Percentiles rank a stretch among this genome's conserved stretches.
Evolutionary conservation across 1,140 invertebrate species (phyloP).

Genomic region (Caenorhabditis brenneri): DNA sequence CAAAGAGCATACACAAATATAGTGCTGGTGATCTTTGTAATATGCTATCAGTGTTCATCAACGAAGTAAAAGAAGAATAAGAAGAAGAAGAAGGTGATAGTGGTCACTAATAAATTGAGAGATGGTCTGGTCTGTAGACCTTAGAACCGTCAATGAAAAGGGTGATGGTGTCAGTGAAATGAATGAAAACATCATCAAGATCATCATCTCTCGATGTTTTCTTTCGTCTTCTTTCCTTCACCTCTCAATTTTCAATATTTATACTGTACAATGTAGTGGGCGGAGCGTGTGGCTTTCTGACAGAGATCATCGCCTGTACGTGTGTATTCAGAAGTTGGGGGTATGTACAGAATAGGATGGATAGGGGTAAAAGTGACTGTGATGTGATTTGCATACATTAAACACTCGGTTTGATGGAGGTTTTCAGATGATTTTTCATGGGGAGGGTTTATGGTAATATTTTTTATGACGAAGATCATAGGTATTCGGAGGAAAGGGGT

Average conservation of each 20-base stretch:
- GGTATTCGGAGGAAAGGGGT: not conserved
- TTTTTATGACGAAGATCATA: slow-evolving; percentile 15
- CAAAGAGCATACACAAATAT: too few species aligned
- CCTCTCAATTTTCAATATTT: slow-evolving; percentile 8
- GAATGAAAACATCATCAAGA: slow-evolving; percentile 35
- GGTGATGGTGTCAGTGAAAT: slow-evolving; percentile 17
- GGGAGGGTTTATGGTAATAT: not conserved
- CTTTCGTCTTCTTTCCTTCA: not conserved
- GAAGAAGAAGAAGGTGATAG: not conserved
- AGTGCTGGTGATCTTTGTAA: slow-evolving; percentile 1
- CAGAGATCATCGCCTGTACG: slow-evolving; percentile 1
- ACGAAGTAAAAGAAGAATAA: too few species aligned
- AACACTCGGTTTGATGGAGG: not conserved
- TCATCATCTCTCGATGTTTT: slow-evolving; percentile 12
- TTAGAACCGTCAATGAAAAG: slow-evolving; percentile 19
- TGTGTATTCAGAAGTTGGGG: not conserved
- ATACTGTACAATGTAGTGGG: slow-evolving; percentile 19
- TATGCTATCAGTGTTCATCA: not conserved
- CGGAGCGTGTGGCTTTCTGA: not conserved
- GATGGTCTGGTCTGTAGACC: slow-evolving; percentile 14
- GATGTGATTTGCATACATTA: slow-evolving; percentile 2
- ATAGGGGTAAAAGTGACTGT: not conserved
- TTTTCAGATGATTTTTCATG: not conserved
- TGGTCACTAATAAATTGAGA: slow-evolving; percentile 3
- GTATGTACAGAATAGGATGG: not conserved